Evolutionary conservation across 1,140 invertebrate species (phyloP), one percentile per base, ranked within the genome.

Genomic region (Aphaenogaster ashmeadi): DNA sequence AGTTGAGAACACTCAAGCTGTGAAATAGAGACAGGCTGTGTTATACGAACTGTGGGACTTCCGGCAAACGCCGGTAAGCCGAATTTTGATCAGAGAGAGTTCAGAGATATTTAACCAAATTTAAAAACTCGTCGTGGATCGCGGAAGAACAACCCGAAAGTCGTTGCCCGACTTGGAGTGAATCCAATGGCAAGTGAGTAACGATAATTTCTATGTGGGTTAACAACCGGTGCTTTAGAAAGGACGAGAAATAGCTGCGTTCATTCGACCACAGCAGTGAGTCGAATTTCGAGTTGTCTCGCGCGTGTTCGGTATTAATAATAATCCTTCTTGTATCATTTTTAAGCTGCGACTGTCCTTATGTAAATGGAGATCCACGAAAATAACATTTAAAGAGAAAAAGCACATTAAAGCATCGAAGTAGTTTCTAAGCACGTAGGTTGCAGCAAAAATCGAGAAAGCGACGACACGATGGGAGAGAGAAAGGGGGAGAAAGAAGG

Each of bases 111-210:
- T 13, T 27, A 44, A 52, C 8, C 60, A 67, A 67, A 67, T 52
- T 67, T 60, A 79, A 67, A 79, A 66, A 64, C 4, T 74, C 18
- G 7, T 72, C 47, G 2, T 41, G 38, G 36, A 18, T 21, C 18
- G 7, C 67, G 8, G 18, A 18, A 72, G 54, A 58, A 58, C 6
- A 41, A 60, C 6, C 21, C n/a, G 27, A 41, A 75, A 41, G 38
- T 67, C 38, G 62, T 80, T 69, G 75, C 1, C 60, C 87, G 81
- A 89, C 21, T 89, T 89, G 87, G 87, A 74, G 8, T 13, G 18
- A 21, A 6, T 71, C 84, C 84, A 83, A 77, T 5, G 54, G 56
- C 38, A 58, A 74, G 74, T 74, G 72, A 89, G 54, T 50, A 80
- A 69, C 87, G 47, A 71, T 64, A 66, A 56, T 44, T 50, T 47